These are phyloP conservation scores for Sinhomidia bicolor DNA, from an alignment of 2,888 invertebrate species.

Conservation along the genomic window DNA sequence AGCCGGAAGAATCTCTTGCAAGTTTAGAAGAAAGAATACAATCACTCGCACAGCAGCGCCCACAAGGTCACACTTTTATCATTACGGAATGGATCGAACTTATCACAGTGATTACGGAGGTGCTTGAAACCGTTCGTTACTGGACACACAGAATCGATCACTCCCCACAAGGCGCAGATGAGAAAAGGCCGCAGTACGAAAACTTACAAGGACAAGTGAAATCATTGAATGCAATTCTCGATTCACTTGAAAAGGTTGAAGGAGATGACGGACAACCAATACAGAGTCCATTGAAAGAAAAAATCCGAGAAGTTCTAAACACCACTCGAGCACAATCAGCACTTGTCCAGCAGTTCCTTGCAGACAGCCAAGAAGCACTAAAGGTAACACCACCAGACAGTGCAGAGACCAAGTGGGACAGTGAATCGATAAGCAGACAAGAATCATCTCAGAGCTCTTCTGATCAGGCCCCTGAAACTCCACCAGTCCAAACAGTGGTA, in stretches of 20 bases:
- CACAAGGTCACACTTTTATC: neutral
- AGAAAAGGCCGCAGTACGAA: slow-evolving; percentile 63
- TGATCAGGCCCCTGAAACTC: slow-evolving; percentile 52
- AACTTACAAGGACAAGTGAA: slow-evolving; percentile 42
- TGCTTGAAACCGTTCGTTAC: slow-evolving; percentile 50
- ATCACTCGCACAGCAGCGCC: neutral
- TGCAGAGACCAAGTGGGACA: slow-evolving; percentile 63
- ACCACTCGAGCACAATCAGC: slow-evolving; percentile 48
- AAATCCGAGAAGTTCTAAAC: slow-evolving; percentile 54
- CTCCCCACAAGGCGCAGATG: slow-evolving; percentile 54
- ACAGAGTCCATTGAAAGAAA: slow-evolving; percentile 56
- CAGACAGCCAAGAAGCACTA: slow-evolving; percentile 54
- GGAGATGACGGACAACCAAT: slow-evolving; percentile 52
- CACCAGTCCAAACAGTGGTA: neutral
- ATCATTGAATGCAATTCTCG: slow-evolving; percentile 38
- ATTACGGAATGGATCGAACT: slow-evolving; percentile 60
- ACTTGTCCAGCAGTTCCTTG: slow-evolving; percentile 56
- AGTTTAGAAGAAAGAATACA: slow-evolving; percentile 30
- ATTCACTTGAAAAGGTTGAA: slow-evolving; percentile 46
- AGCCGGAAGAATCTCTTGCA: slow-evolving; percentile 29
- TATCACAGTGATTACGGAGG: slow-evolving; percentile 50
- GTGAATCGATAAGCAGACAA: slow-evolving; percentile 62
- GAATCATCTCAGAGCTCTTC: slow-evolving; percentile 43
- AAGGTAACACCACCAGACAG: slow-evolving; percentile 42
- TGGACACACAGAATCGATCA: slow-evolving; percentile 57